Evolutionary conservation across 2,888 invertebrate genomes (phyloP).

Genomic region (Patella pellucida): DNA sequence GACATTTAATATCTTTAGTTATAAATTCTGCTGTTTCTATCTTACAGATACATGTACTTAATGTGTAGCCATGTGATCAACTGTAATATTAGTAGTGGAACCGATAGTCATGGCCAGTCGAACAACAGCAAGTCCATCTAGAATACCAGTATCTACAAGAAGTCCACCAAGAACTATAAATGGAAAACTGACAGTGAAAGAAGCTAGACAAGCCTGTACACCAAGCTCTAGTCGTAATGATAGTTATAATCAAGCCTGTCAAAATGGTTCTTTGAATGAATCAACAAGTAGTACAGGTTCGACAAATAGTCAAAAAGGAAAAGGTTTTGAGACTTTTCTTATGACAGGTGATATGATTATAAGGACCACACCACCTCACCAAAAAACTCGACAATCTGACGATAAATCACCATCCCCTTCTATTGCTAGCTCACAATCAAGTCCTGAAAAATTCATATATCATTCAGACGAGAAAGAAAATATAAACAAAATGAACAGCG

Average conservation of each 20-base stretch:
- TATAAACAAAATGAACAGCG: slow-evolving; percentile 13
- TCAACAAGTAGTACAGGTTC: slow-evolving; percentile 23
- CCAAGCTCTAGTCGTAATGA: slow-evolving; percentile 2
- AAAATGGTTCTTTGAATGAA: slow-evolving; percentile 4
- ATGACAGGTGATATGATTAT: slow-evolving; percentile 98
- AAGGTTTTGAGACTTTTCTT: slow-evolving; percentile 79
- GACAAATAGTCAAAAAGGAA: slow-evolving; percentile 41
- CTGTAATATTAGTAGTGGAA: too few species aligned
- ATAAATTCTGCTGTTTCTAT: too few species aligned
- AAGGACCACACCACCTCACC: slow-evolving; percentile 80
- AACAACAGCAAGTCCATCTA: slow-evolving; percentile 54
- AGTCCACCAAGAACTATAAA: slow-evolving; percentile 24
- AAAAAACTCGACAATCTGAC: slow-evolving; percentile 14
- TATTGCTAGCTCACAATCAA: neutral
- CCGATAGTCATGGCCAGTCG: slow-evolving; percentile 48
- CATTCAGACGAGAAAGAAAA: neutral
- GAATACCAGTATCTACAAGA: slow-evolving; percentile 54
- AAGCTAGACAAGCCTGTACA: neutral
- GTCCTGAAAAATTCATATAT: neutral
- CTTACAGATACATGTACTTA: too few species aligned
- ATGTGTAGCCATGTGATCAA: too few species aligned
- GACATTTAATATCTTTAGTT: too few species aligned
- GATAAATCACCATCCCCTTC: neutral
- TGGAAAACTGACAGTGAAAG: slow-evolving; percentile 2
- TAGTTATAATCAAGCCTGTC: slow-evolving; percentile 8